These are phyloP conservation scores for Sericinus montela DNA, from an alignment of 2,888 invertebrate genomes.

Conservation along the genomic window DNA sequence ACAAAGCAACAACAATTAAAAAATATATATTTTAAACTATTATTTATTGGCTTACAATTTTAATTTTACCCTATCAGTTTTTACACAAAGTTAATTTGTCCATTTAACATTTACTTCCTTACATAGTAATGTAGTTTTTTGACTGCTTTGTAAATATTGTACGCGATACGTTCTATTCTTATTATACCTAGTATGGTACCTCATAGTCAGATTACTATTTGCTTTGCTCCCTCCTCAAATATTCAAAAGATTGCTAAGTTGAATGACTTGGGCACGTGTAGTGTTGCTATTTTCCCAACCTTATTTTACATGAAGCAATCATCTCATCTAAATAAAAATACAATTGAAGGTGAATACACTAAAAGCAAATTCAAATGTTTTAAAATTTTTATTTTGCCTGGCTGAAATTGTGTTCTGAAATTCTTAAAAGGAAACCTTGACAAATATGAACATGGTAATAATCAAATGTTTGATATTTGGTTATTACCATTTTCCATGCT, in stretches of 20 bases:
- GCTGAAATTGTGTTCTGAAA: slow-evolving; percentile 9
- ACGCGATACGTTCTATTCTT: slow-evolving; percentile 13
- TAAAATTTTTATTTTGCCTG: slow-evolving; percentile 21
- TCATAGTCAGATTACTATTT: slow-evolving; percentile 17
- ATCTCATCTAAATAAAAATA: slow-evolving; percentile 40
- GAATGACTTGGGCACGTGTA: slow-evolving; percentile 36
- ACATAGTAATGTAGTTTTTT: too few species aligned
- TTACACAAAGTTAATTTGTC: too few species aligned
- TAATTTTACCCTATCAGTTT: too few species aligned
- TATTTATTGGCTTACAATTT: too few species aligned
- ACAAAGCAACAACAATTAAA: too few species aligned
- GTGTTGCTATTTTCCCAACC: slow-evolving; percentile 27
- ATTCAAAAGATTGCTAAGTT: slow-evolving; percentile 28
- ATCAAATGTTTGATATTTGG: too few species aligned
- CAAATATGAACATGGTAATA: neutral
- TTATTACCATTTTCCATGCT: too few species aligned
- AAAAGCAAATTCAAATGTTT: slow-evolving; percentile 23
- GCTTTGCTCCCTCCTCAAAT: slow-evolving; percentile 22
- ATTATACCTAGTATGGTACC: neutral
- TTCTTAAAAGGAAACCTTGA: slow-evolving; percentile 5
- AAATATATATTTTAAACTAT: too few species aligned
- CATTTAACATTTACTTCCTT: too few species aligned
- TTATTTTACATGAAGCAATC: slow-evolving; percentile 33
- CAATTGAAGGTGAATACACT: slow-evolving; percentile 33
- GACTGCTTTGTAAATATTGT: neutral